A percentile compares a stretch with the other conserved stretches of the same genome.
Evolutionary conservation across 2,113 vertebrate genomes (phyloP).

Genomic region (Petromus typicus): DNA sequence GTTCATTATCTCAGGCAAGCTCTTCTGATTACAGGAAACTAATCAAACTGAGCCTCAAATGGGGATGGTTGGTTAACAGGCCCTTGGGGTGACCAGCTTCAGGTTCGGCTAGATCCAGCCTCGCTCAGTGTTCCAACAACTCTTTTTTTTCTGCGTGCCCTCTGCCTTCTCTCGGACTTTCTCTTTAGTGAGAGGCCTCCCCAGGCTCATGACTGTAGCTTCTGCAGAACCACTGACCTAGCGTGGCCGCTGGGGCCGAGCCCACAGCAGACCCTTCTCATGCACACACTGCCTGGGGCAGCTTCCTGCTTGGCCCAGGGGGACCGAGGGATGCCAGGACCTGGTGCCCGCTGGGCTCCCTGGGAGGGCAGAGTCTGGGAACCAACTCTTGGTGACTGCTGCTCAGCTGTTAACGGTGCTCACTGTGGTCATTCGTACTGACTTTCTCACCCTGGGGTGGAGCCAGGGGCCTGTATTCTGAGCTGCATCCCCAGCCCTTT

Average conservation of each 20-base stretch:
- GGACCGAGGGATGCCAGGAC: no score
- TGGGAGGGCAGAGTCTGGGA: no score
- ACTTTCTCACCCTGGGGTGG: background rate
- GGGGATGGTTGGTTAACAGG: background rate
- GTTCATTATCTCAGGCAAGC: rapidly evolving
- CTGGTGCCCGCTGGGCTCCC: no score
- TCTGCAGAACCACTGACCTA: background rate
- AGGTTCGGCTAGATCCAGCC: background rate
- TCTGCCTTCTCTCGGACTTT: background rate
- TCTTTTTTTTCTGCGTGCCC: background rate
- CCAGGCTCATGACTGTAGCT: background rate
- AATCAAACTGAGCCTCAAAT: no score
- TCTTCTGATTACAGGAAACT: background rate
- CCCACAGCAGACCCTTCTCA: background rate
- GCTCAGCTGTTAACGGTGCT: background rate
- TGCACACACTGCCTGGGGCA: rapidly evolving
- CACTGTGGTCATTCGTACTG: no score
- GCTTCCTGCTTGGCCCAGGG: no score
- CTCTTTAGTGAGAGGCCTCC: background rate
- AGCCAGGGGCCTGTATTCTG: background rate
- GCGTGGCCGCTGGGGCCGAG: no score
- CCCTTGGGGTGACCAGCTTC: background rate
- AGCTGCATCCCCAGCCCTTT: background rate
- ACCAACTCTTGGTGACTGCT: background rate
- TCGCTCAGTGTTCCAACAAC: background rate